phyloP scores from a whole-genome alignment of 2,113 vertebrate genomes.

The Baryphthengus martii region DNA sequence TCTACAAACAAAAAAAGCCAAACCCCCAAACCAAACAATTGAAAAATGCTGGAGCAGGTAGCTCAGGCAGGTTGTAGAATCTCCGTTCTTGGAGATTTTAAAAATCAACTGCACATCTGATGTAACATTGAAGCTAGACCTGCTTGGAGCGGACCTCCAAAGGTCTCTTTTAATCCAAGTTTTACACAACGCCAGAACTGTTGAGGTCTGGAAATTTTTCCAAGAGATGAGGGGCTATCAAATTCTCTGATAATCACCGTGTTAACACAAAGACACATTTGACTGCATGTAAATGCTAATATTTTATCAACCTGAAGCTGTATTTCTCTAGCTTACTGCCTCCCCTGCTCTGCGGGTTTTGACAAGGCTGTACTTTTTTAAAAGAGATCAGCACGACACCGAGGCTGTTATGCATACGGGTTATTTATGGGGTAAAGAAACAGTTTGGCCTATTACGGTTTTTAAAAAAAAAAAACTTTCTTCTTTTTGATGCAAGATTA shows the following conservation, averaged over 20 bases:
- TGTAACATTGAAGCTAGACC: background rate
- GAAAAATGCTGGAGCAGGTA: background rate
- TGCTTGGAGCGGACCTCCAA: background rate
- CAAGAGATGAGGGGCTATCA: background rate
- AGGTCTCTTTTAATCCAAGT: background rate
- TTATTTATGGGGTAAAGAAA: background rate
- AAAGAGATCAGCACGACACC: background rate
- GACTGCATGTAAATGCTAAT: background rate
- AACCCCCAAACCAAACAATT: background rate
- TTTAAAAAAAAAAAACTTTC: background rate
- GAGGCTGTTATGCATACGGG: background rate
- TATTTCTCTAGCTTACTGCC: background rate
- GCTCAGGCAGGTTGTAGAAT: rapidly evolving
- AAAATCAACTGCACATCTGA: background rate
- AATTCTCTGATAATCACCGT: background rate
- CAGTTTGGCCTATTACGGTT: background rate
- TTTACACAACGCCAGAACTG: background rate
- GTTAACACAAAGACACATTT: background rate
- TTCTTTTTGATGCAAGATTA: background rate
- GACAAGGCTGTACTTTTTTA: background rate
- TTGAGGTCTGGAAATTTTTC: background rate
- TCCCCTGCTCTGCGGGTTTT: background rate
- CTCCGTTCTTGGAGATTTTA: background rate
- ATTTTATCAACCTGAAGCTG: background rate
- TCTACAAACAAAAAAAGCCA: background rate